phyloP scores from a whole-genome alignment of 2,797 vertebrate genomes.

The Heliangelus exortis region DNA sequence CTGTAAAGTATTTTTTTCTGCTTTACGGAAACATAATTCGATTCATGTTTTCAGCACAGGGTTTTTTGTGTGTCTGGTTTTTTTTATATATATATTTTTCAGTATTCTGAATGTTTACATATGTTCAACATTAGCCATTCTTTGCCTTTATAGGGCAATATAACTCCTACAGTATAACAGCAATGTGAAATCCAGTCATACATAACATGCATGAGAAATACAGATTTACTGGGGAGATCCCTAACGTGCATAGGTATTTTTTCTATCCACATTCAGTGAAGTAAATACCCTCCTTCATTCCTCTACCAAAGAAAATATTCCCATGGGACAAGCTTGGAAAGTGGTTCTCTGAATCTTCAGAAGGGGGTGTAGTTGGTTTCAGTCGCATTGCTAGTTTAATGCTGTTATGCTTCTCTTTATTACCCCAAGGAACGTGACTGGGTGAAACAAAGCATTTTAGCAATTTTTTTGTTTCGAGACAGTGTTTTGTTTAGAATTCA shows the following conservation, averaged over 20 bases:
- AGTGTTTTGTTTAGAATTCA: conserved; percentile 87
- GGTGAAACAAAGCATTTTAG: conserved; percentile 74
- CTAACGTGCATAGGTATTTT: conserved; percentile 65
- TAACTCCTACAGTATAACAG: conserved; percentile 78
- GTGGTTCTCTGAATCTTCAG: conserved; percentile 79
- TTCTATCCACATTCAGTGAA: conserved; percentile 70
- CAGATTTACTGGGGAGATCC: conserved; percentile 62
- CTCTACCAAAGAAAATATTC: conserved; percentile 87
- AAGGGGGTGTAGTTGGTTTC: conserved; percentile 78
- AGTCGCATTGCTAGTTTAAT: conserved; percentile 70
- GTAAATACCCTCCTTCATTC: conserved; percentile 80
- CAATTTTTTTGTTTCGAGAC: conserved; percentile 68
- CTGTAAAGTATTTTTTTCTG: conserved; percentile 76
- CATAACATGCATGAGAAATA: conserved; percentile 70
- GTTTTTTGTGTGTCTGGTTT: conserved; percentile 60
- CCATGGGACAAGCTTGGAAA: conserved; percentile 77
- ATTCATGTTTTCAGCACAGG: conserved; percentile 74
- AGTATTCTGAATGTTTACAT: conserved; percentile 88
- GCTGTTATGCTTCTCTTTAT: conserved; percentile 77
- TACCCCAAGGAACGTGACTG: conserved; percentile 76
- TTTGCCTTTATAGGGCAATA: conserved; percentile 80
- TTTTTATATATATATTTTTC: conserved; percentile 72
- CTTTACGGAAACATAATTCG: conserved; percentile 71
- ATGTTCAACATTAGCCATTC: conserved; percentile 81
- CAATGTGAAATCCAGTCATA: conserved; percentile 77